Base-by-base conservation (phyloP, 2,888 invertebrate genomes). In the Limnephilus rhombicus region DNA sequence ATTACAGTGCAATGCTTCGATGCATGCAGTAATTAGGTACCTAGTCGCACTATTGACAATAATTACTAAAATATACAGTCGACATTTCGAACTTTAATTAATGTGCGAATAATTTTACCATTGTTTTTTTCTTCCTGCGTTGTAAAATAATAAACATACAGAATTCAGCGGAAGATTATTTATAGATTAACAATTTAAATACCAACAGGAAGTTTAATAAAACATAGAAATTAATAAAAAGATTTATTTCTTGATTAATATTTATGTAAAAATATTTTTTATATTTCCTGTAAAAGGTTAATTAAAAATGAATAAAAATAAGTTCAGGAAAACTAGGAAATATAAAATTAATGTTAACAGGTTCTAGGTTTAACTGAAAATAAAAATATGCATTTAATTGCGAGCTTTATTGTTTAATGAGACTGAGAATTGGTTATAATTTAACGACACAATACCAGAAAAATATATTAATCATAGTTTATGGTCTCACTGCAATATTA, bases 1-100 rank as follows among this genome's bases (percentile, higher is more conserved):
- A 68, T 68, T 68, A 68, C 37, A 37, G 34, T n/a, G 83, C 83
- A 83, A 83, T 83, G 83, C 37, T 83, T 41, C 34, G 83, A 41
- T 83, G 83, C 34, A 34, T 37, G 34, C 18, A 41, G 37, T 83
- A 83, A 83, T 83, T 68, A 68, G 24, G 68, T 5, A 24, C 68
- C 24, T 4, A 18, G 53, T 7, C 1, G 83, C 7, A 29, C 29
- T 83, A 83, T 37, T 83, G 13, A 41, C 37, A 31, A 37, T 34
- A 34, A 34, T 37, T 37, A 37, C 2, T 24, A 41, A 83, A 83
- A 83, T 24, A 37, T 34, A 11, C 12, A 83, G 24, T 11, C 18
- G 83, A 37, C 24, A 41, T 83, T 83, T 83, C 3, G 37, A 37
- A 83, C 37, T 24, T 37, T 83, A 83, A 83, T 83, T 31, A 34